Conservation (phyloP, 2,113 vertebrate species). For the Rhinopomastus cyanomelas region DNA sequence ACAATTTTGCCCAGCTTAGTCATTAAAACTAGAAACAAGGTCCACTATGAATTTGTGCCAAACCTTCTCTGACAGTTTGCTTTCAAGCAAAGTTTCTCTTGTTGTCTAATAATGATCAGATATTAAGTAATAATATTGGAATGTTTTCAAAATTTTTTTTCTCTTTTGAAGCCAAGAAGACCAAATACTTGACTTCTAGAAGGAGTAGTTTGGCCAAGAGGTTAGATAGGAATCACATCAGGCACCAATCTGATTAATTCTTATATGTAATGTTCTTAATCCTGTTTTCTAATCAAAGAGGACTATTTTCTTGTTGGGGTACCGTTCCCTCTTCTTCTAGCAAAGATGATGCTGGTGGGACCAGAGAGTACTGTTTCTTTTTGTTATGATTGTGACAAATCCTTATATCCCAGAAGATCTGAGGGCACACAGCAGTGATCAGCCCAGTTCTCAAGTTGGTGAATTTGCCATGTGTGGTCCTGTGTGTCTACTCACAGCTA, state of each 20-base stretch:
- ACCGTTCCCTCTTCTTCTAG: neutral
- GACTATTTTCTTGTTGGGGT: neutral
- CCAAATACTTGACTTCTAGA: neutral
- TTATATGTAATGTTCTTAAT: neutral
- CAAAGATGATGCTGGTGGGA: neutral
- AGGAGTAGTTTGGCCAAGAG: neutral
- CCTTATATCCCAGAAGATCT: neutral
- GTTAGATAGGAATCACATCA: neutral
- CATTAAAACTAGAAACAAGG: slow-evolving; percentile 24
- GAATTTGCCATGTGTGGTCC: neutral
- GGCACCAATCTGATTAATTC: neutral
- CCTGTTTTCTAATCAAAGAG: neutral
- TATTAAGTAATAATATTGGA: neutral
- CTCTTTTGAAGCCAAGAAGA: neutral
- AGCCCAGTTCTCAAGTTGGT: neutral
- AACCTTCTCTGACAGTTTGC: neutral
- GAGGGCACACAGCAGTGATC: neutral
- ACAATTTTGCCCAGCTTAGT: neutral
- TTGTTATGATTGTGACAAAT: neutral
- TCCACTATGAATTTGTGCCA: neutral
- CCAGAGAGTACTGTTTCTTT: neutral
- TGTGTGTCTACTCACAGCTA: neutral
- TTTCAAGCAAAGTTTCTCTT: neutral
- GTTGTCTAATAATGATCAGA: neutral
- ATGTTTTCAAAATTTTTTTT: neutral